Conservation (phyloP, 2,797 vertebrate species). For the Galago senegalensis region DNA sequence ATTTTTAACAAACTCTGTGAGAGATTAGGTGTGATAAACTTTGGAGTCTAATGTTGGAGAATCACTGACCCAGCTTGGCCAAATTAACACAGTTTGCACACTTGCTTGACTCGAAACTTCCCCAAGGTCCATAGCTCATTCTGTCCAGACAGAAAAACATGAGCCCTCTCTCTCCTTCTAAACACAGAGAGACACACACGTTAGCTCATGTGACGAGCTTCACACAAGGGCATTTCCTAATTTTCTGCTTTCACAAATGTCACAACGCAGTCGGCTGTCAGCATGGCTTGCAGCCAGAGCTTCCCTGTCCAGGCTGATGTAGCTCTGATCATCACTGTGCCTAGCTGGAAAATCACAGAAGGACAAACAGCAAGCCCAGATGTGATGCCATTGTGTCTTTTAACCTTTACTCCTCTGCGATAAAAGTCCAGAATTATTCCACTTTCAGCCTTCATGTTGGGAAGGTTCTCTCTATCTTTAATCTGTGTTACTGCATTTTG, state of each 20-base stretch:
- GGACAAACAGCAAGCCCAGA: fast-evolving
- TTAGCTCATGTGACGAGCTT: fast-evolving
- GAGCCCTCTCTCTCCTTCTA: neutral
- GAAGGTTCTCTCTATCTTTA: neutral
- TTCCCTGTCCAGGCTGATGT: neutral
- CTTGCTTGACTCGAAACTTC: neutral
- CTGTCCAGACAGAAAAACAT: neutral
- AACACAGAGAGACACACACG: neutral
- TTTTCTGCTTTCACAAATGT: neutral
- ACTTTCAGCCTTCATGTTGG: fast-evolving
- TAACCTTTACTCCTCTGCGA: neutral
- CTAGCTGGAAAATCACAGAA: neutral
- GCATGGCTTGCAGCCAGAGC: neutral
- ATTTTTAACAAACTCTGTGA: neutral
- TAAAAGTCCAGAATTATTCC: neutral
- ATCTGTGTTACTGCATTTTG: neutral
- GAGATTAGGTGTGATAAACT: fast-evolving
- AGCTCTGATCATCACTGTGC: no score
- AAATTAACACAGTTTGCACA: neutral
- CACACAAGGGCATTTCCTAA: neutral
- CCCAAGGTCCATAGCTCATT: no score
- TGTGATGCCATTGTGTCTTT: neutral
- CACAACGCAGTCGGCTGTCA: fast-evolving
- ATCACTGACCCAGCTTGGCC: neutral
- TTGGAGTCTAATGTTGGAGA: neutral